These are phyloP conservation scores for Atractosteus spatula DNA, from an alignment of 2,113 vertebrate species.

Conservation along the genomic window DNA sequence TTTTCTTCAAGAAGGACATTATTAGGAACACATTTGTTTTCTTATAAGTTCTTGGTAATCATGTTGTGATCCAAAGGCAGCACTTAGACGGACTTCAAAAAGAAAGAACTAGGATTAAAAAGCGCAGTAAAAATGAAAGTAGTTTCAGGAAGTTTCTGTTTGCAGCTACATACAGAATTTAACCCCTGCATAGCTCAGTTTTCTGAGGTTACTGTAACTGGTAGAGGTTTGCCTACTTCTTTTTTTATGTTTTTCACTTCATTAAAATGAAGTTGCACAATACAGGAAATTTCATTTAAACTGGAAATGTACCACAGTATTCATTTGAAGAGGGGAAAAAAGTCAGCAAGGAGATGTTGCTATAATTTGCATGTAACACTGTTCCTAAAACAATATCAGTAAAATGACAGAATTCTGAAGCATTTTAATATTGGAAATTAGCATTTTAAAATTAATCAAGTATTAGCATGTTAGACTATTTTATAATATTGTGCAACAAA, in stretches of 20 bases:
- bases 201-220: background rate
- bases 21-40: constrained; percentile 58
- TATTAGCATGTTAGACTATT: too few relatives aligned
- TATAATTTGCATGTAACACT: too few relatives aligned
- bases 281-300: too few relatives aligned
- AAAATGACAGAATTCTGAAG: too few relatives aligned
- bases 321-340: too few relatives aligned
- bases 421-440: too few relatives aligned
- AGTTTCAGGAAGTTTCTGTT: constrained; percentile 20
- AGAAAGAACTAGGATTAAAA: constrained; percentile 16
- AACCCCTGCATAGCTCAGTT: constrained; percentile 9
- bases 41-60: background rate
- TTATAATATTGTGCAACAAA: too few relatives aligned
- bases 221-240: background rate
- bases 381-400: too few relatives aligned
- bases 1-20: constrained; percentile 72
- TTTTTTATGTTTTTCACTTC: background rate
- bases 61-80: constrained; percentile 1
- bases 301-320: too few relatives aligned
- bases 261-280: too few relatives aligned
- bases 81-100: background rate
- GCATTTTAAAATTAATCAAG: too few relatives aligned
- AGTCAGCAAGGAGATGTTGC: too few relatives aligned
- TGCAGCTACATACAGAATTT: background rate
- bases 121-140: constrained; percentile 21